phyloP scores from a whole-genome alignment of 2,888 invertebrate genomes.

The Yponomeuta cagnagella region DNA sequence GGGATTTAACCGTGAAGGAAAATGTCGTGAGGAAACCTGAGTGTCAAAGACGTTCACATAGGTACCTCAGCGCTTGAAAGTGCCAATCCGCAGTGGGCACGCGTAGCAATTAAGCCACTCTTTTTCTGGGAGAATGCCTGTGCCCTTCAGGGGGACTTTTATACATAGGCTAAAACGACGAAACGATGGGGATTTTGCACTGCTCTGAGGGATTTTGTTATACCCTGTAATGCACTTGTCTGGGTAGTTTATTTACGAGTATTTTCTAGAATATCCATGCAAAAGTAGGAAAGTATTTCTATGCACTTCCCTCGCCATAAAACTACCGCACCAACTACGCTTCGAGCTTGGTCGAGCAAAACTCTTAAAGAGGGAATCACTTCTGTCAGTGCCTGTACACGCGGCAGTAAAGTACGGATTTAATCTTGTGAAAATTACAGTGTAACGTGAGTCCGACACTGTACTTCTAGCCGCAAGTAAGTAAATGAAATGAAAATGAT shows the following conservation, averaged over 20 bases:
- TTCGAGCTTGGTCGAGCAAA: not conserved
- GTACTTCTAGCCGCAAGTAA: not conserved
- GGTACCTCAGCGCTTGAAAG: too few species aligned
- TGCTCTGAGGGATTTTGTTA: too few species aligned
- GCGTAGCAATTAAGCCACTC: too few species aligned
- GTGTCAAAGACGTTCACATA: too few species aligned
- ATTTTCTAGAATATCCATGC: not conserved
- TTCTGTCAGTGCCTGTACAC: not conserved
- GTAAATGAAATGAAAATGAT: not conserved
- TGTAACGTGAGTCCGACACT: not conserved
- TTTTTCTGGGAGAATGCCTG: too few species aligned
- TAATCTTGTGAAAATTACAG: constrained; percentile 7
- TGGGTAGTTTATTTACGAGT: not conserved
- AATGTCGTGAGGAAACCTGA: too few species aligned
- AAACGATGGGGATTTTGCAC: too few species aligned
- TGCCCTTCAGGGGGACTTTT: too few species aligned
- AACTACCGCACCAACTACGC: not conserved
- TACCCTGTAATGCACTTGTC: not conserved
- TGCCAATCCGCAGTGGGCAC: too few species aligned
- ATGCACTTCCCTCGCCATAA: not conserved
- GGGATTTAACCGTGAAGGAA: too few species aligned
- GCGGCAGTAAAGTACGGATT: constrained; percentile 10
- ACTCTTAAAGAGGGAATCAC: not conserved
- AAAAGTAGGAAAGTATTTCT: not conserved
- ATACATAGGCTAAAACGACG: too few species aligned